Evolutionary conservation across 2,797 vertebrate species (phyloP), one percentile per base, ranked within the genome.

Genomic region (Petrocephalus schoutedeni): DNA sequence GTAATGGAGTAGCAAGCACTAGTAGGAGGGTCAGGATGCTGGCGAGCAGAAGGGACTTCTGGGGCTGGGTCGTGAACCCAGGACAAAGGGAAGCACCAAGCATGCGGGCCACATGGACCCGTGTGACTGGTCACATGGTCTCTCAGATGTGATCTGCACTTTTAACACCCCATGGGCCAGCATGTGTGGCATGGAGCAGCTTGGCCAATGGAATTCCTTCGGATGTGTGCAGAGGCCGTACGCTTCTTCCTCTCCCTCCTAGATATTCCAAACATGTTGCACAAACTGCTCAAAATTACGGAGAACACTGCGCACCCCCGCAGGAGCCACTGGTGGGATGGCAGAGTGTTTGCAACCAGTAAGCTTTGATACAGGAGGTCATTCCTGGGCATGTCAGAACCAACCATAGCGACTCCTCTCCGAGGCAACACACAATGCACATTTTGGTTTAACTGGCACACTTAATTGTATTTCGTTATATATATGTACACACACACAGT

Each of bases 1-100:
- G 61, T 86, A 77, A 88, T 77, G 61, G 88, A 14, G 23, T 45
- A 51, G 59, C 45, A 67, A 85, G 59, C 64, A 89, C 82, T 86
- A 87, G 89, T 82, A 74, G 41, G n/a, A 67, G 53, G 32, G 54
- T 21, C 54, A 41, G 28, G 12, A 41, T 82, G 49, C 54, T 56
- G 85, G 59, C 36, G 19, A 85, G 54, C 7, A 80, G 53, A 59
- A 32, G 19, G 58, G 88, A 16, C 88, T 80, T 80, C 64, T 32
- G 14, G 83, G 83, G 61, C n/a, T 59, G n/a, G 21, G 8, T 8
- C 21, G n/a, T 59, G 2, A n/a, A 59, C n/a, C 19, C 21, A 21
- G 58, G 21, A 21, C 7, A 8, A 59, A 59, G n/a, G 58, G n/a
- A 82, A 90, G 87, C 45, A 86, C 85, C 82, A 16, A 87, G 85